Evolutionary conservation across 2,113 vertebrate species (phyloP), one percentile per base, ranked within the genome.

Genomic region (Perca schrenkii): DNA sequence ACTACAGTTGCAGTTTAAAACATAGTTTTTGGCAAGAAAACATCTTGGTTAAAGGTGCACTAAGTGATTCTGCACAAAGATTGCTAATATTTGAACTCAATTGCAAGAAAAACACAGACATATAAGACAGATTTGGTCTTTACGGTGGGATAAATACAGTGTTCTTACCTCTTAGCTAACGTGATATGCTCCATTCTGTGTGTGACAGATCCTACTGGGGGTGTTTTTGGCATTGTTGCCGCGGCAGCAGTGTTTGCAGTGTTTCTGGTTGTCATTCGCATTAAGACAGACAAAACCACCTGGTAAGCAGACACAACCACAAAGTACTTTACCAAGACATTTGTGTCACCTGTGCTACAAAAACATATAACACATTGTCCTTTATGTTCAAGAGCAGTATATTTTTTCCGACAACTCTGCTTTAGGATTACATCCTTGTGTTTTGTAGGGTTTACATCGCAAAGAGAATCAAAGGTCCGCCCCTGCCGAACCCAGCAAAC

Each of bases 401-500:
- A 10, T 19, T 49, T 54, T 69, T 15, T 47, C 25, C 1, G 1
- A 40, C 10, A 13, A 1, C 16, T 68, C 5, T 62, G 3, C 0
- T 62, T 19, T 47, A 21, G 16, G 0, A 16, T 49, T 0, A 5
- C 43, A 1, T n/a, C 10, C 7, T 53, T 80, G 3, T 47, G 6
- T 70, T 21, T 71, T 73, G 40, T 14, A 95, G 94, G 89, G 3
- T 90, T 56, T 74, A 83, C 43, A 56, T 79, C 0, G 56, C 64
- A 0, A 86, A 83, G 63, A 84, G 5, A 49, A 61, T 94, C 22
- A 76, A 0, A 72, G 79, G 77, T 17, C 75, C 75, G 0, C 76
- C 77, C 0, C 6, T 93, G 0, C 94, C 94, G 0, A 79, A 93
- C 47, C 94, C 94, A 5, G 61, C 54, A 15, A 84, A 91, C 3